Evolutionary conservation across 2,888 invertebrate genomes (phyloP).

Genomic region (Dynastes grantii): DNA sequence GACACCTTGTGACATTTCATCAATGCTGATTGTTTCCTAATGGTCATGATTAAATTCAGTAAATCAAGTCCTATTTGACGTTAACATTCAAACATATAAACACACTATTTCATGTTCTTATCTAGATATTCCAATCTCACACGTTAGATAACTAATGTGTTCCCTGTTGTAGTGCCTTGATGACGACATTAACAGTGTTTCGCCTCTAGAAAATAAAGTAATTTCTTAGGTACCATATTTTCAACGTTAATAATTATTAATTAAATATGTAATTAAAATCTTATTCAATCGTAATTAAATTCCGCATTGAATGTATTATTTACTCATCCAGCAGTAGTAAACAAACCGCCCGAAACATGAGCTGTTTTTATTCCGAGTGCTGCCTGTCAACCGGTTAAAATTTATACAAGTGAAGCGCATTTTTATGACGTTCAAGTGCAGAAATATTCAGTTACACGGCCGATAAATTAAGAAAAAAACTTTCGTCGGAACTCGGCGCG

Average conservation of each 20-base stretch:
- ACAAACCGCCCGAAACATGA: conserved; percentile 38
- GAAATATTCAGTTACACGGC: conserved; percentile 43
- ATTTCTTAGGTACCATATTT: neutral
- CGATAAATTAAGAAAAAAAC: conserved; percentile 43
- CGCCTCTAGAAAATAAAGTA: no score
- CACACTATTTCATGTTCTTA: no score
- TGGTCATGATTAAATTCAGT: no score
- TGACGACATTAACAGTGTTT: no score
- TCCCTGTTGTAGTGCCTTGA: no score
- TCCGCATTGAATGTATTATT: conserved; percentile 23
- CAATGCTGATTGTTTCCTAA: no score
- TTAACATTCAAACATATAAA: no score
- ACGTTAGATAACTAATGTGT: no score
- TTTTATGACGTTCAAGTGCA: conserved; percentile 45
- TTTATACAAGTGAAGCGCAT: conserved; percentile 40
- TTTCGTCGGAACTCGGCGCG: conserved; percentile 32
- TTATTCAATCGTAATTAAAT: conserved; percentile 23
- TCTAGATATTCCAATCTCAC: no score
- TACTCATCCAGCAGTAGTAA: conserved; percentile 18
- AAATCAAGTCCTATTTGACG: no score
- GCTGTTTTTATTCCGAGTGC: conserved; percentile 38
- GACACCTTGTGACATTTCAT: no score
- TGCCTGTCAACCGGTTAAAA: conserved; percentile 44
- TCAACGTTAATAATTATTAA: neutral
- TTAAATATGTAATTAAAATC: neutral